These are phyloP conservation scores for Labroides dimidiatus DNA, from an alignment of 2,797 vertebrate genomes.

Conservation along the genomic window DNA sequence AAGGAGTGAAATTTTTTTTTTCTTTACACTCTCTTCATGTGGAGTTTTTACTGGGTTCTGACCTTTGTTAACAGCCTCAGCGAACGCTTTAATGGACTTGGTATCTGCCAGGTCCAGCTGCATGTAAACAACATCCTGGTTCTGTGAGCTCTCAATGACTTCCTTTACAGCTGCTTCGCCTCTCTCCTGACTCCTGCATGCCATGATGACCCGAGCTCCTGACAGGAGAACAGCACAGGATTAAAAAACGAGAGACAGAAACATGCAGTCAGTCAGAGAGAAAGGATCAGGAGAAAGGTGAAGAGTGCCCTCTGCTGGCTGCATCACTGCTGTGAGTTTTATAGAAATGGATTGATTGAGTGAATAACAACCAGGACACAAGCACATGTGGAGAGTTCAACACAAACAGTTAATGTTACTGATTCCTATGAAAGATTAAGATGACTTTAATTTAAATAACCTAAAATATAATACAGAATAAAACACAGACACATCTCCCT, in stretches of 20 bases:
- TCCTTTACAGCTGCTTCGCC: constrained; percentile 85
- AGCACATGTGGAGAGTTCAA: too few species aligned
- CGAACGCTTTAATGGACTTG: constrained; percentile 90
- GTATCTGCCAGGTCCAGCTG: constrained; percentile 90
- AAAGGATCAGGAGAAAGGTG: background rate
- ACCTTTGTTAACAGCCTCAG: constrained; percentile 89
- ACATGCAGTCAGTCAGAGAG: too few species aligned
- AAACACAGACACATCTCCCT: too few species aligned
- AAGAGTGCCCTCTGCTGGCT: constrained; percentile 37
- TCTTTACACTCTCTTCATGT: background rate
- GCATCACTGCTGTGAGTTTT: background rate
- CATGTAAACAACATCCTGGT: constrained; percentile 82
- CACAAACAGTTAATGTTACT: too few species aligned
- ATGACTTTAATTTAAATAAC: too few species aligned
- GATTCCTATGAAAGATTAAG: too few species aligned
- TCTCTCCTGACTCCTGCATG: constrained; percentile 89
- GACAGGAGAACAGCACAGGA: background rate
- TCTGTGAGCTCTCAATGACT: constrained; percentile 84
- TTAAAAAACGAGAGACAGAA: background rate
- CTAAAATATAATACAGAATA: background rate
- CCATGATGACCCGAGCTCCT: constrained; percentile 91
- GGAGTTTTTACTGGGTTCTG: too few species aligned
- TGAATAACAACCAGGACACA: too few species aligned
- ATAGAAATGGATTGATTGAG: background rate
- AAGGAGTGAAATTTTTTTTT: accelerated